These are phyloP conservation scores for Gnathonemus echidnorhynchus DNA, from an alignment of 2,113 vertebrate species.

Conservation along the genomic window DNA sequence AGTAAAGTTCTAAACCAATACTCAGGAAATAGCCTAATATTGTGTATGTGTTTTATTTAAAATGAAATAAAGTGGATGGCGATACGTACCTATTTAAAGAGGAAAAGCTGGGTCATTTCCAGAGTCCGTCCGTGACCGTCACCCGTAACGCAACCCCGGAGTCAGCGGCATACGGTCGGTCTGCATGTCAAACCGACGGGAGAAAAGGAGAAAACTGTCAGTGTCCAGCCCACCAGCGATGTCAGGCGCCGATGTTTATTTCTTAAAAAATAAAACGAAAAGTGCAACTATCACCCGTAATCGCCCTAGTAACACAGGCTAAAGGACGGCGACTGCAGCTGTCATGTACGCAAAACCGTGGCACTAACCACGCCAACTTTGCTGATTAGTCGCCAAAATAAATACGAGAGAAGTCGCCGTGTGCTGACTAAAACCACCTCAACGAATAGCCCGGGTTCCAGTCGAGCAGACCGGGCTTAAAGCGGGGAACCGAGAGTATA, in stretches of 20 bases:
- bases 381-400: background rate
- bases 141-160: background rate
- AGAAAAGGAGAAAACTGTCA: background rate
- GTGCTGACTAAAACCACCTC: background rate
- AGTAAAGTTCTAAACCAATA: background rate
- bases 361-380: background rate
- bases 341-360: background rate
- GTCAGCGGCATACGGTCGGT: background rate
- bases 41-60: background rate
- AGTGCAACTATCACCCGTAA: background rate
- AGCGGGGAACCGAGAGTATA: background rate
- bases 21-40: background rate
- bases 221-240: background rate
- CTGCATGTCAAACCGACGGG: background rate
- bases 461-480: background rate
- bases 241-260: background rate
- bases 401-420: background rate
- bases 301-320: background rate
- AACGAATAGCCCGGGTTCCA: background rate
- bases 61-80: background rate
- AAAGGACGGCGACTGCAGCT: background rate
- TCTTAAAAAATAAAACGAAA: background rate
- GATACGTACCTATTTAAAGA: background rate
- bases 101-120: background rate
- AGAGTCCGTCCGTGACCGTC: background rate